Conservation (phyloP, 92 coral and sea anemone genomes). For the Bergia puertoricense region DNA sequence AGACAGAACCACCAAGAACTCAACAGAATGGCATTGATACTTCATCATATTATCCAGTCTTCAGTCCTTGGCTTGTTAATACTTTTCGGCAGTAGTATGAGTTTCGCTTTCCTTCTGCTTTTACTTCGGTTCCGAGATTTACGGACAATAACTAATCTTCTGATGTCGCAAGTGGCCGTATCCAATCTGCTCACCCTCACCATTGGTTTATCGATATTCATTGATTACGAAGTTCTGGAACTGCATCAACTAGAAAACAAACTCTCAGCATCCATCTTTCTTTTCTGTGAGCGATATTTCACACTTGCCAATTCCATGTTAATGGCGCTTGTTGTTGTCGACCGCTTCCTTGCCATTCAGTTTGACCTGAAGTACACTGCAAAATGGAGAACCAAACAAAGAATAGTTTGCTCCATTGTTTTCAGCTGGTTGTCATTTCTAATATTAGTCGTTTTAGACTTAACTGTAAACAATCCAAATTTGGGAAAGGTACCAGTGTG, state of each 20-base stretch:
- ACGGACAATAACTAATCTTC: slow-evolving; percentile 27
- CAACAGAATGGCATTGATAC: too few relatives aligned
- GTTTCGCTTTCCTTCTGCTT: too few relatives aligned
- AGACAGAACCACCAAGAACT: too few relatives aligned
- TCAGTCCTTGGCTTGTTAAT: too few relatives aligned
- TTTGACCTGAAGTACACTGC: slow-evolving; percentile 29
- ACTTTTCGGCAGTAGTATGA: too few relatives aligned
- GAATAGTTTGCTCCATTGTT: not conserved
- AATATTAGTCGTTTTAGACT: slow-evolving; percentile 1
- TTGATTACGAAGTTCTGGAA: slow-evolving; percentile 27
- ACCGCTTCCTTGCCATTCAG: slow-evolving; percentile 26
- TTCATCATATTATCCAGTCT: too few relatives aligned
- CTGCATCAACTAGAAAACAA: slow-evolving; percentile 23
- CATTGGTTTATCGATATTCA: slow-evolving; percentile 27
- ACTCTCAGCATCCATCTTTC: not conserved
- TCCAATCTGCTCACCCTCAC: slow-evolving; percentile 5
- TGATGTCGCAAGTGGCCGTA: slow-evolving; percentile 24
- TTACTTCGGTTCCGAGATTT: slow-evolving; percentile 6
- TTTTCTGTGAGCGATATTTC: slow-evolving; percentile 29
- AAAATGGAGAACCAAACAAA: slow-evolving; percentile 26
- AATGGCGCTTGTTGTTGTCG: slow-evolving; percentile 7
- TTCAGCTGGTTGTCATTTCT: slow-evolving; percentile 1
- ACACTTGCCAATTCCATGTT: not conserved
- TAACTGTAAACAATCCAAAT: slow-evolving; percentile 19
- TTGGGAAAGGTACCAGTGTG: slow-evolving; percentile 35